Percentiles rank a stretch among this genome's conserved stretches.
Evolutionary conservation across 2,797 vertebrate genomes (phyloP).

Genomic region (Danio choprae): DNA sequence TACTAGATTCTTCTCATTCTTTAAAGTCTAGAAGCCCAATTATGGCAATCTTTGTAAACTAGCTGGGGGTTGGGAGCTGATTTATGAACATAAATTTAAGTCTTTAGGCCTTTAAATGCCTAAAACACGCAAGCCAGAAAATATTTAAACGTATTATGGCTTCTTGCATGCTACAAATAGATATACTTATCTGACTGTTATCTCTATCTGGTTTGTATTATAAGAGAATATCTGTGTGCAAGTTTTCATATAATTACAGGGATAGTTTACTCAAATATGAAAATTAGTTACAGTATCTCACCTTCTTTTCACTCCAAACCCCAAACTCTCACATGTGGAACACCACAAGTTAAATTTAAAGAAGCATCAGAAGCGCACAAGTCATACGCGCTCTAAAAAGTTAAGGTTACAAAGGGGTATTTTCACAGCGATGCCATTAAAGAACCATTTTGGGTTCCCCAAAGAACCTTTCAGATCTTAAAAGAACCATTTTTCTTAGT

Average conservation of each 20-base stretch:
- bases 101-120: slow-evolving; percentile 33
- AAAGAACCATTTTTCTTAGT: too few relatives aligned
- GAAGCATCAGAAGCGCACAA: background rate
- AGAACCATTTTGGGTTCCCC: too few relatives aligned
- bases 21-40: slow-evolving; percentile 1
- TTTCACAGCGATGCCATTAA: too few relatives aligned
- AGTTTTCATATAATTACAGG: background rate
- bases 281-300: background rate
- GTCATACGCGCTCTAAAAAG: too few relatives aligned
- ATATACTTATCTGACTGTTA: background rate
- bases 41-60: slow-evolving; percentile 3
- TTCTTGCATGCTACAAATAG: background rate
- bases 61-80: background rate
- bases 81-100: background rate
- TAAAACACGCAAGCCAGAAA: background rate
- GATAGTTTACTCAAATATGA: background rate
- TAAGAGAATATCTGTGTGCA: background rate
- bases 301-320: background rate
- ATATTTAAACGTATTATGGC: background rate
- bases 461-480: too few relatives aligned
- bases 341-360: background rate
- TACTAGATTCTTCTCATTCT: slow-evolving; percentile 27
- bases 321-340: background rate
- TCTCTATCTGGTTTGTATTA: slow-evolving; percentile 1
- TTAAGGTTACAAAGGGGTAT: too few relatives aligned